Conservation (phyloP, 2,888 invertebrate genomes). For the Conistra vaccinii region DNA sequence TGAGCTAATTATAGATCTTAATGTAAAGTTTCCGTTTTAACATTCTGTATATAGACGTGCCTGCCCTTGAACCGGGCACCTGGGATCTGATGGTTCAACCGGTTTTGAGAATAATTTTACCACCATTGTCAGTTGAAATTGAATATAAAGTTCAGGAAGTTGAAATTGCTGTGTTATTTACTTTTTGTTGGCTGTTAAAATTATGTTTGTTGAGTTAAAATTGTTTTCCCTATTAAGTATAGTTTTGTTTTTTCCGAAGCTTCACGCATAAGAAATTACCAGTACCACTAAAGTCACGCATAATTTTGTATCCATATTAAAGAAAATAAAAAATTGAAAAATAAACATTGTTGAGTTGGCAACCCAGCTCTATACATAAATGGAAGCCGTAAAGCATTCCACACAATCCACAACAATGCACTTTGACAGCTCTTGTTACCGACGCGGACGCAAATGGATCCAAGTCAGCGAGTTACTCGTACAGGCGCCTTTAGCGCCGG, state of each 20-base stretch:
- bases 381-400: conserved; percentile 27
- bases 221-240: conserved; percentile 4
- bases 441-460: conserved; percentile 25
- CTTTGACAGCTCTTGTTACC: conserved; percentile 29
- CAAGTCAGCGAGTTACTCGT: conserved; percentile 5
- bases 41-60: conserved; percentile 45
- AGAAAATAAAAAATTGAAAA: neutral
- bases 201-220: conserved; percentile 3
- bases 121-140: conserved; percentile 41
- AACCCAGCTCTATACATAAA: neutral
- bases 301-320: neutral
- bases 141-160: conserved; percentile 42
- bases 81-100: conserved; percentile 58
- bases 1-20: conserved; percentile 55
- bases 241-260: neutral
- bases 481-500: conserved; percentile 43
- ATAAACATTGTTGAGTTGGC: neutral
- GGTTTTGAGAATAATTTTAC: conserved; percentile 60
- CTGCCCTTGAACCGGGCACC: conserved; percentile 64
- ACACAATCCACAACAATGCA: conserved; percentile 36
- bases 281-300: neutral
- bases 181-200: conserved; percentile 26
- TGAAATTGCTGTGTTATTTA: conserved; percentile 13
- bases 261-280: neutral
- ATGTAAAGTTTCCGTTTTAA: conserved; percentile 59